A percentile compares a stretch with the other conserved stretches of the same genome.
Conservation (phyloP, 2,797 vertebrate genomes). For the Pyrrhura leucotis region DNA sequence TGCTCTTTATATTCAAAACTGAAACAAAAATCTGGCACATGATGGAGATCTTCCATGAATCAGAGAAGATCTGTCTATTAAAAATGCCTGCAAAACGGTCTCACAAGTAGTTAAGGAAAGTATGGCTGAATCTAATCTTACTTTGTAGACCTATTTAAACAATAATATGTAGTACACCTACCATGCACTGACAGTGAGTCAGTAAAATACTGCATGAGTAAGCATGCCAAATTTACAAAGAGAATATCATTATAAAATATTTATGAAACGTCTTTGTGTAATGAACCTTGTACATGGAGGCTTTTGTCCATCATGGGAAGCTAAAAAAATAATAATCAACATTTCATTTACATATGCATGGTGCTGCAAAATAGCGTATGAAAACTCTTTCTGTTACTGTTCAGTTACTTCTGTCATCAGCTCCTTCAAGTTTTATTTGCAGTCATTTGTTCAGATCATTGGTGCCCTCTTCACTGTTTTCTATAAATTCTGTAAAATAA, state of each 20-base stretch:
- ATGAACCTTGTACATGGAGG: conserved; percentile 92
- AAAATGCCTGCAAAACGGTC: conserved; percentile 45
- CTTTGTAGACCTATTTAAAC: conserved; percentile 61
- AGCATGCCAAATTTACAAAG: conserved; percentile 73
- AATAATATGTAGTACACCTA: conserved; percentile 62
- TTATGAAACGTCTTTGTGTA: conserved; percentile 88
- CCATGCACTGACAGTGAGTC: conserved; percentile 85
- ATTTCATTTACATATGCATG: conserved; percentile 94
- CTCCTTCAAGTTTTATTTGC: conserved; percentile 77
- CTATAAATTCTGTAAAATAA: conserved; percentile 80
- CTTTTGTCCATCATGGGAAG: conserved; percentile 85
- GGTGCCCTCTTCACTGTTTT: conserved; percentile 69
- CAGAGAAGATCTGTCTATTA: conserved; percentile 47
- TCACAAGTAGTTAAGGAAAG: conserved; percentile 57
- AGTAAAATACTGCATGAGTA: conserved; percentile 74
- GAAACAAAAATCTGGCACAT: not conserved
- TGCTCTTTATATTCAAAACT: conserved; percentile 16
- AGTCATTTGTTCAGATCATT: conserved; percentile 75
- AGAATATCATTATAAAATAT: conserved; percentile 99
- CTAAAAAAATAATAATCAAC: conserved; percentile 86
- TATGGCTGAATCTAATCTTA: conserved; percentile 71
- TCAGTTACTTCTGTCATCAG: conserved; percentile 76
- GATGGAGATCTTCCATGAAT: conserved; percentile 51
- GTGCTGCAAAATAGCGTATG: conserved; percentile 81
- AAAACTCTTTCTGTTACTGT: conserved; percentile 78